These are phyloP conservation scores for Agonopterix heracliana DNA, from an alignment of 2,888 invertebrate species.

Conservation along the genomic window DNA sequence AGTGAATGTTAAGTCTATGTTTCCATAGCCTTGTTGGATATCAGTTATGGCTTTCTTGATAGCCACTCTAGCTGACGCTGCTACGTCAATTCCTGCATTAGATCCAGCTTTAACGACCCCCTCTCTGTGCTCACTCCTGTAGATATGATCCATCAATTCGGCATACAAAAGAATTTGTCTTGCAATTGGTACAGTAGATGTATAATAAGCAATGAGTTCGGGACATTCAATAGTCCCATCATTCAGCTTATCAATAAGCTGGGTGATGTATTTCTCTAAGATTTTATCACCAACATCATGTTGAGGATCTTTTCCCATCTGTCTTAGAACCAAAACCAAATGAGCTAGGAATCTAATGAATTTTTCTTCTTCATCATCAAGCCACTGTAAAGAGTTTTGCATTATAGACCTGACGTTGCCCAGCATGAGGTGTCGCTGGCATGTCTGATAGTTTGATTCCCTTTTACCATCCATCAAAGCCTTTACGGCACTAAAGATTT, in stretches of 20 bases:
- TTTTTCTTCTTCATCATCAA: constrained; percentile 70
- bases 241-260: constrained; percentile 77
- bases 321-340: constrained; percentile 87
- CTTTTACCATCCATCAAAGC: constrained; percentile 74
- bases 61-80: constrained; percentile 87
- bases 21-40: constrained; percentile 64
- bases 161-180: constrained; percentile 78
- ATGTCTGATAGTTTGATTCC: constrained; percentile 81
- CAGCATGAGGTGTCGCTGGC: constrained; percentile 91
- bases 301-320: constrained; percentile 83
- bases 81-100: constrained; percentile 87
- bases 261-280: constrained; percentile 82
- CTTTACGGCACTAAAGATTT: constrained; percentile 63
- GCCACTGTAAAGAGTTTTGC: constrained; percentile 81
- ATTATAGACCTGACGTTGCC: constrained; percentile 86
- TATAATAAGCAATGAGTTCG: constrained; percentile 89
- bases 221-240: constrained; percentile 80
- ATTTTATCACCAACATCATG: constrained; percentile 85
- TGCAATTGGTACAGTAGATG: constrained; percentile 81
- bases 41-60: constrained; percentile 82
- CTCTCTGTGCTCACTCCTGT: constrained; percentile 78
- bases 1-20: constrained; percentile 76
- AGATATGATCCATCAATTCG: constrained; percentile 80
- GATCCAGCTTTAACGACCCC: constrained; percentile 82
- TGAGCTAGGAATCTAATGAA: constrained; percentile 90